Evolutionary conservation across 2,113 vertebrate genomes (phyloP).

Genomic region (Anthoscopus minutus): DNA sequence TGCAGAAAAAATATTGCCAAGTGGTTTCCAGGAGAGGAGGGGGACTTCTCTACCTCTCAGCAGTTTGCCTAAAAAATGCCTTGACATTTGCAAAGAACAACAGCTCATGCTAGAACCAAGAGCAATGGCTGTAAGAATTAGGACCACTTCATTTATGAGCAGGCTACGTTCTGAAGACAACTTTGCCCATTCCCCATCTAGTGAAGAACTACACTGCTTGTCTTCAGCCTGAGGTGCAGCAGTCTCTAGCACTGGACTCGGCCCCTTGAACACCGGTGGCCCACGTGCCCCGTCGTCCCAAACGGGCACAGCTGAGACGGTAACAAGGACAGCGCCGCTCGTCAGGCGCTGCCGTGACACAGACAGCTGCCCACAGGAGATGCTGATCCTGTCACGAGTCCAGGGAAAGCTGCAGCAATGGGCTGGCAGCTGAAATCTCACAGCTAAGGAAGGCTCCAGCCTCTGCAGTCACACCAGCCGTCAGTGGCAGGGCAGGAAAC

Average conservation of each 20-base stretch:
- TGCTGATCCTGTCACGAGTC: accelerated
- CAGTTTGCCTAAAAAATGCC: background rate
- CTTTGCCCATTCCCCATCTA: too few relatives aligned
- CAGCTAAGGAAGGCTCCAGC: background rate
- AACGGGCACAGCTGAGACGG: background rate
- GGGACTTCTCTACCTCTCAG: background rate
- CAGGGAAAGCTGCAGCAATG: accelerated
- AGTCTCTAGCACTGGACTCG: too few relatives aligned
- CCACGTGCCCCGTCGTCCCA: background rate
- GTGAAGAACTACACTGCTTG: background rate
- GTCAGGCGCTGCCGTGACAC: accelerated
- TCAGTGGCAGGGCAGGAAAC: too few relatives aligned
- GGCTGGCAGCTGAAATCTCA: background rate
- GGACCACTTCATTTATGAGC: background rate
- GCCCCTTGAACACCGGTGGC: too few relatives aligned
- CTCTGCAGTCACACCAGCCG: background rate
- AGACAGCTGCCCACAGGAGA: background rate
- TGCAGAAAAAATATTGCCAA: background rate
- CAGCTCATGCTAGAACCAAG: background rate
- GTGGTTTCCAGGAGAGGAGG: background rate
- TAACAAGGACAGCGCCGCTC: background rate
- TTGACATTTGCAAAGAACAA: background rate
- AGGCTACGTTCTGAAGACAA: background rate
- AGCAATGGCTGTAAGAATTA: background rate
- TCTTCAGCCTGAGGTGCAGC: too few relatives aligned